Percentiles rank a stretch among this genome's conserved stretches.
phyloP scores from a whole-genome alignment of 2,797 vertebrate genomes.

The Heterohyrax brucei region DNA sequence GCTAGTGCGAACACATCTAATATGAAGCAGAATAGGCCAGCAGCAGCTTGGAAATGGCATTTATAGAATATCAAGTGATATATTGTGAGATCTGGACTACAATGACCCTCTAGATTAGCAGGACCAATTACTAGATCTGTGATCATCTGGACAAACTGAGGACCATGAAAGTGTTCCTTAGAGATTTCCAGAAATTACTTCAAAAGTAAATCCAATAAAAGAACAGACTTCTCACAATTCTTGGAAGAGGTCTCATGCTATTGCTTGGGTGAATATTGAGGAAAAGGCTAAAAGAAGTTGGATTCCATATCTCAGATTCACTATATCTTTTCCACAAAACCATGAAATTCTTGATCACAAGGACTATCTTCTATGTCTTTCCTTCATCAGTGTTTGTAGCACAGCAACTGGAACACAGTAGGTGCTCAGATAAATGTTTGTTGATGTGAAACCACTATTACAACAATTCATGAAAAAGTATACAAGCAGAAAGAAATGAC shows the following conservation, averaged over 20 bases:
- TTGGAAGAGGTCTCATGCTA: background rate
- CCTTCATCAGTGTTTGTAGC: background rate
- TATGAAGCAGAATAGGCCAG: background rate
- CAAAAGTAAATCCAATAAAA: constrained; percentile 48
- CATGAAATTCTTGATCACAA: background rate
- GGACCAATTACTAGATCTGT: background rate
- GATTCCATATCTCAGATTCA: background rate
- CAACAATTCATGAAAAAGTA: too few relatives aligned
- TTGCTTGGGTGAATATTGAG: background rate
- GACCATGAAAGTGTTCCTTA: background rate
- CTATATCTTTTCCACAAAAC: constrained; percentile 23
- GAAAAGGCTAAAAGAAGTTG: constrained; percentile 15
- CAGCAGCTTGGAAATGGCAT: background rate
- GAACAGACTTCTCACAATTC: constrained; percentile 25
- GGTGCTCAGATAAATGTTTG: background rate
- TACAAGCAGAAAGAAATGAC: too few relatives aligned
- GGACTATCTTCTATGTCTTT: background rate
- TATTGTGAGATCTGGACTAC: background rate
- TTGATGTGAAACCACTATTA: too few relatives aligned
- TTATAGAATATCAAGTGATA: background rate
- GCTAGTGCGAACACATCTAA: background rate
- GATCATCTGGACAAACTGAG: background rate
- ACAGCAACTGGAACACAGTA: background rate
- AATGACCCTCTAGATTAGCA: background rate
- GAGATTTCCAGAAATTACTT: constrained; percentile 38